Evolutionary conservation across 2,888 invertebrate genomes (phyloP), one percentile per base, ranked within the genome.

Genomic region (Eutolmus rufibarbis): DNA sequence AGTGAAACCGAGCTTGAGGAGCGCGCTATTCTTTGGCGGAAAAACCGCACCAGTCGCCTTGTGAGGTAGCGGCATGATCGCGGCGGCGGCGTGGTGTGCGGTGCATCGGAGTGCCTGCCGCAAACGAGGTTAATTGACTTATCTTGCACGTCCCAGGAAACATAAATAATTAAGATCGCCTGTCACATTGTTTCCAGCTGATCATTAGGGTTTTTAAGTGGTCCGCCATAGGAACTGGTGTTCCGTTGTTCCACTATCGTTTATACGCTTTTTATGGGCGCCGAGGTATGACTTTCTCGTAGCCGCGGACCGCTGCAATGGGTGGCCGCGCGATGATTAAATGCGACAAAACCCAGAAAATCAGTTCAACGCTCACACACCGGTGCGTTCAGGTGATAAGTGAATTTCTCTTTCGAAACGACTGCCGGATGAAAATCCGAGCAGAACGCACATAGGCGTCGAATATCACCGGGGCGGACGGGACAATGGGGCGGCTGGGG

Each of bases 111-210:
- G 76, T 37, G 4, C 7, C 37, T 76, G 76, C 76, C 76, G 31
- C 76, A 76, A 76, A 76, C 76, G 76, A 76, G 76, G 76, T 76
- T 76, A 76, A 76, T 76, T 37, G 76, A 76, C 34, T 76, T 76
- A 76, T 76, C 76, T 76, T 76, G 76, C 76, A 76, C 76, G 76
- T 76, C 37, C 76, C 76, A 76, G 76, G 76, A 76, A 76, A 76
- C 76, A 76, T 76, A 76, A 76, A 76, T 76, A 76, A 76, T 76
- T 76, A 76, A 34, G 34, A 76, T 76, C 76, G 76, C 76, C 76
- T 76, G 76, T 76, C 76, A 76, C 76, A 76, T 76, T 76, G 76
- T 76, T 76, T 76, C 37, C 76, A 76, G 76, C 76, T 76, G 76
- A 37, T 76, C 76, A 37, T 76, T 37, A 76, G 34, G 19, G 34